Base-by-base conservation (phyloP, 1,140 invertebrate genomes). In the Choristoneura fumiferana region DNA sequence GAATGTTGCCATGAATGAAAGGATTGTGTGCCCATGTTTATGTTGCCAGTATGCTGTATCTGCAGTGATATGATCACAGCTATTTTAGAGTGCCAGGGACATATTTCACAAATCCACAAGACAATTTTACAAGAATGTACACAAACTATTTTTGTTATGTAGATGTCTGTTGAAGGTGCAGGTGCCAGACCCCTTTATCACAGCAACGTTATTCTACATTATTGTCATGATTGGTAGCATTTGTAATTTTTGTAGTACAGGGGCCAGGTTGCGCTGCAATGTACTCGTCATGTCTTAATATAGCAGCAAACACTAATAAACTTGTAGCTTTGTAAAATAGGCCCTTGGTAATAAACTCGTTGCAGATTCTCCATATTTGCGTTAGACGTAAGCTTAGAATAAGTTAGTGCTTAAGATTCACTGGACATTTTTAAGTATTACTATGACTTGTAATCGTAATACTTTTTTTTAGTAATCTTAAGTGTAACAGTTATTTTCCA, bases 341-440 rank as follows among this genome's bases (percentile, higher is more conserved):
- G n/a, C n/a, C 34, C 37, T 39, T 12, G 13, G 10, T 29, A 49
- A 18, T 53, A 39, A 17, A 3, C 14, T 0, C 56, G 40, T 63
- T 66, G 63, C 58, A 62, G 54, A 39, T 62, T 54, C 45, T 53
- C 43, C 59, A 62, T 62, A 55, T 54, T 60, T 13, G 34, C 29
- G 49, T 40, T 55, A 58, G 52, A 39, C 18, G 52, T 70, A 66
- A 65, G 63, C 61, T 67, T 40, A 49, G 18, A 58, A 40, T 68
- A 67, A 71, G 68, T 56, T 71, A 65, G 57, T 33, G 37, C 52
- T 14, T 71, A 67, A 71, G 62, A 40, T 55, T 13, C 61, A 64
- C 61, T 60, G 59, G 68, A 71, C 58, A 60, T 60, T 49, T 35
- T 43, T 29, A 43, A 43, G 39, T 40, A 39, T 55, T 55, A 4